A percentile compares a stretch with the other conserved stretches of the same genome.
Conservation (phyloP, 1,140 invertebrate genomes). For the Eriocheir sinensis region DNA sequence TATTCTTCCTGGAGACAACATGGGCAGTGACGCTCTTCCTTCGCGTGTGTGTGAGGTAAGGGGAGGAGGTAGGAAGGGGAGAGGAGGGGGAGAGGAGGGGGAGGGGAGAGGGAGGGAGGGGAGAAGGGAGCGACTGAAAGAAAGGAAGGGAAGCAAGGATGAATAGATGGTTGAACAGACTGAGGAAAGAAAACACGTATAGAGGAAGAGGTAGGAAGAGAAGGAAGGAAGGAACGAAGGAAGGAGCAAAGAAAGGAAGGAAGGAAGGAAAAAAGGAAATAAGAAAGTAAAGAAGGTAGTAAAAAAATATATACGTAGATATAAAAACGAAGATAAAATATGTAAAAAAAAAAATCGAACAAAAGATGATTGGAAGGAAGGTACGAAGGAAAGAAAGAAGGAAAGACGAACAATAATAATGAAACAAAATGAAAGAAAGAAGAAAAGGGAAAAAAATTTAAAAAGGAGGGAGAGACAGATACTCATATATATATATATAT, state of each 20-base stretch:
- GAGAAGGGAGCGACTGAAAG: too few relatives aligned
- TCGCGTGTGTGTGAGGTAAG: background rate
- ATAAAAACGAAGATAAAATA: background rate
- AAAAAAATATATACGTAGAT: background rate
- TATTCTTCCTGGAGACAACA: background rate
- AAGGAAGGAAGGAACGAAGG: background rate
- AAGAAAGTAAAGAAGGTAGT: too few relatives aligned
- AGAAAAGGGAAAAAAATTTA: background rate
- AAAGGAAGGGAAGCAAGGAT: background rate
- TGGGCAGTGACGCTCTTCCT: background rate
- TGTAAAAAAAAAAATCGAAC: background rate
- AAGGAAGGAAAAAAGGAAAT: background rate
- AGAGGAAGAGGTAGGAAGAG: background rate
- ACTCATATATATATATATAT: too few relatives aligned
- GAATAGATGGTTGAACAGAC: too few relatives aligned
- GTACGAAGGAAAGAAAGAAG: background rate
- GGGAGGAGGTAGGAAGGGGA: background rate
- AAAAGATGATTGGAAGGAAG: background rate
- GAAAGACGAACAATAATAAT: too few relatives aligned
- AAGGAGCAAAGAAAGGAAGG: background rate
- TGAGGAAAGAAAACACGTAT: too few relatives aligned
- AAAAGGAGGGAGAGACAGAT: background rate
- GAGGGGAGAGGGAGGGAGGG: background rate
- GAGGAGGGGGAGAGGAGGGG: background rate
- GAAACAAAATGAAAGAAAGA: background rate